A percentile compares a stretch with the other conserved stretches of the same genome.
These are phyloP conservation scores for Gymnobelideus leadbeateri DNA, from an alignment of 2,113 vertebrate genomes.

Conservation along the genomic window DNA sequence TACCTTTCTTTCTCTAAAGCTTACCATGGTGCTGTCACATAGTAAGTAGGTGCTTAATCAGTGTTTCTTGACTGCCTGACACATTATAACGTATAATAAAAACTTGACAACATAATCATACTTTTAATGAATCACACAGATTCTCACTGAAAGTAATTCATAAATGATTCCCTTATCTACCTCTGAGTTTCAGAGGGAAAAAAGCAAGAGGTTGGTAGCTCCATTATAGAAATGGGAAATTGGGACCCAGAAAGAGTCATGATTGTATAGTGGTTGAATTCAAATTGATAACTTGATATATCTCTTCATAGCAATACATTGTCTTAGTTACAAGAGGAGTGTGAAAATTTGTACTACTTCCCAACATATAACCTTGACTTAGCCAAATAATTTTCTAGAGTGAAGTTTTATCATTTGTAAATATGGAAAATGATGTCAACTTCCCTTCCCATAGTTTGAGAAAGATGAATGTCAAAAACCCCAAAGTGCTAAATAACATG, in stretches of 20 bases:
- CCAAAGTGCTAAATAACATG: not conserved
- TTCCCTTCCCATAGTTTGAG: constrained; percentile 11
- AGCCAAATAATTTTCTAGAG: not conserved
- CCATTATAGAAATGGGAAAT: not conserved
- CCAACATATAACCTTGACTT: not conserved
- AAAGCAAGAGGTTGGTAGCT: constrained; percentile 21
- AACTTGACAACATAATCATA: constrained; percentile 25
- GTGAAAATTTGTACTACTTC: constrained; percentile 3
- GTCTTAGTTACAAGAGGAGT: constrained; percentile 25
- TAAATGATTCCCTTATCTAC: not conserved
- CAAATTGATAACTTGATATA: constrained; percentile 14
- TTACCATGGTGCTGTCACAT: not conserved
- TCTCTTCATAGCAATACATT: not conserved
- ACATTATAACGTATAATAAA: not conserved
- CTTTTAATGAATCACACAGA: constrained; percentile 45
- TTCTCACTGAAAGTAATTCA: not conserved
- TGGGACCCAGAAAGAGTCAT: not conserved
- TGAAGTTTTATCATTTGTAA: constrained; percentile 19
- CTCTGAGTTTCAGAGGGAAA: not conserved
- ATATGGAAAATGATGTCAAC: constrained; percentile 17
- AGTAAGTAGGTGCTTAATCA: not conserved
- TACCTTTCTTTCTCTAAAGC: not conserved
- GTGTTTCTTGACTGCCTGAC: not conserved
- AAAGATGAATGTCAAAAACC: not conserved
- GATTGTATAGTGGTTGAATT: not conserved